Percentiles rank a stretch among this genome's conserved stretches.
These are phyloP conservation scores for Pygocentrus nattereri DNA, from an alignment of 2,797 vertebrate species.

Conservation along the genomic window DNA sequence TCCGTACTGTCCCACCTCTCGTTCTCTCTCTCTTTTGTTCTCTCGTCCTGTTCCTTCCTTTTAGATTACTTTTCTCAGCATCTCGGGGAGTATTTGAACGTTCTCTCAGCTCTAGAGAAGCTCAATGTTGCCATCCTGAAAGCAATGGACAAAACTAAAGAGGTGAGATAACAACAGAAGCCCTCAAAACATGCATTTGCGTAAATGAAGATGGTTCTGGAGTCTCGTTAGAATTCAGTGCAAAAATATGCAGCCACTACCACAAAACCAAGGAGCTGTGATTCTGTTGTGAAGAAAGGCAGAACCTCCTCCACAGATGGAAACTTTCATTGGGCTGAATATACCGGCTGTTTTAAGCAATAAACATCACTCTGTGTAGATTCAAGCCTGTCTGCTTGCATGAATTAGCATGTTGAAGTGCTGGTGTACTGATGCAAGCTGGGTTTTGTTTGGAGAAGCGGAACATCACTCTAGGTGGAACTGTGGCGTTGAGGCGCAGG, in stretches of 20 bases:
- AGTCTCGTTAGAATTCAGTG: neutral
- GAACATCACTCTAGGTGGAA: conserved; percentile 24
- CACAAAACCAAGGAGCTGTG: neutral
- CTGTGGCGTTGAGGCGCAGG: neutral
- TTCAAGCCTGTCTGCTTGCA: conserved; percentile 37
- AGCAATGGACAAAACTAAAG: conserved; percentile 97
- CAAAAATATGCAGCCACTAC: neutral
- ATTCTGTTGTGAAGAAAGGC: conserved; percentile 4
- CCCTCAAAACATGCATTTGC: neutral
- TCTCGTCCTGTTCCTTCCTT: conserved; percentile 24
- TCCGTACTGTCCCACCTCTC: neutral
- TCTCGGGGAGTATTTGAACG: conserved; percentile 90
- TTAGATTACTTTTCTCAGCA: conserved; percentile 95
- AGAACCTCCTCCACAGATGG: conserved; percentile 44
- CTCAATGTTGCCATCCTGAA: conserved; percentile 91
- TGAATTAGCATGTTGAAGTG: conserved; percentile 44
- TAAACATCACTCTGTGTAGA: conserved; percentile 7
- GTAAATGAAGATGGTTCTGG: neutral
- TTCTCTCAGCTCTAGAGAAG: conserved; percentile 91
- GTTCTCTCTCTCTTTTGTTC: neutral
- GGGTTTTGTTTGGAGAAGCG: conserved; percentile 19
- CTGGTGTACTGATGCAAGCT: neutral
- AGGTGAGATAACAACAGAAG: conserved; percentile 76
- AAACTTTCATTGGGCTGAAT: conserved; percentile 29
- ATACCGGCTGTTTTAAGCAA: conserved; percentile 58